Base-by-base conservation (phyloP, 1,140 invertebrate genomes). In the Cardiocondyla obscurior region DNA sequence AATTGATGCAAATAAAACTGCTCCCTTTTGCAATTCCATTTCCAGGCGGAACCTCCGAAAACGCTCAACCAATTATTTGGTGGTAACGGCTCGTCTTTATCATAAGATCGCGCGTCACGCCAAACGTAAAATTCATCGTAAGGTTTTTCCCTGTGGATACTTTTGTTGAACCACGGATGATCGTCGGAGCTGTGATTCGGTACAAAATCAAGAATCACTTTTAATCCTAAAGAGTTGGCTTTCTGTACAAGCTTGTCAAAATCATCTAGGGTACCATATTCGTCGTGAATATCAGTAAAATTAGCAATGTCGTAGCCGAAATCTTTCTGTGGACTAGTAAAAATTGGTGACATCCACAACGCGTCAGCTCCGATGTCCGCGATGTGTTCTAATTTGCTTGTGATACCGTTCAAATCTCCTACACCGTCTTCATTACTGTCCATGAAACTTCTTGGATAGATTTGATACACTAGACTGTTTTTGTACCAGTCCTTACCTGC, bases 381-480 rank as follows among this genome's bases (percentile, higher is more conserved):
- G 0, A 98, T 90, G 91, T 97, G 96, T 0, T 94, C 89, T 14
- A 97, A 86, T 85, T 96, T 96, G 33, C 91, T 87, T 2, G 93
- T 94, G 16, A 97, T 96, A 10, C 96, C 96, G 77, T 94, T 93
- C 3, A 98, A 90, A 92, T 98, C 97, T 0, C 97, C 97, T 19
- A 97, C 94, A 1, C 97, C 97, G 90, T 97, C 96, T 1, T 95
- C 96, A 90, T 97, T 94, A 65, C 95, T 95, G 89, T 98, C 97
- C 87, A 96, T 96, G 91, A 97, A 98, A 2, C 97, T 97, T 67
- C 96, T 93, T 0, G 96, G 96, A 90, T 97, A 97, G 55, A 98
- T 95, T 92, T 98, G 97, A 91, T 98, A 98, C 30, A 97, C 94
- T 5, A 96, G 91, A 1, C 95, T 95, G 39, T 95, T 95, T 83